These are phyloP conservation scores for Anser cygnoides DNA, from an alignment of 2,113 vertebrate species.

Conservation along the genomic window DNA sequence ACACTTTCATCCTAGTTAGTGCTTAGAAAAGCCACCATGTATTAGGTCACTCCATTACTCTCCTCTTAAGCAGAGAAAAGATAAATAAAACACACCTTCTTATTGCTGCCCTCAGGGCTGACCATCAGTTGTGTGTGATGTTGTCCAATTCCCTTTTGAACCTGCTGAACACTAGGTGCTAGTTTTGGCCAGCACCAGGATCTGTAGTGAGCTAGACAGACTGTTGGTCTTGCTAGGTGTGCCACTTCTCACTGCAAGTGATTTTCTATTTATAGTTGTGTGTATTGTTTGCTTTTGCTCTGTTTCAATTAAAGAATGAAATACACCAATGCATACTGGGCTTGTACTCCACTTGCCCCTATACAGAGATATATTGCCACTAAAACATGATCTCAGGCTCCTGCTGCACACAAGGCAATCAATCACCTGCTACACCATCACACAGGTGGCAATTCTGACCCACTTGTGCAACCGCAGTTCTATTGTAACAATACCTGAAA, in stretches of 20 bases:
- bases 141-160: background rate
- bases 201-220: background rate
- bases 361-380: background rate
- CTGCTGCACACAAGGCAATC: background rate
- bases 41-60: background rate
- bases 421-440: background rate
- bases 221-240: fast-evolving
- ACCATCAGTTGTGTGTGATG: too few species aligned
- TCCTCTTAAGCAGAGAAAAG: background rate
- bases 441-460: background rate
- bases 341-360: too few species aligned
- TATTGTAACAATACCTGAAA: background rate
- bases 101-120: background rate
- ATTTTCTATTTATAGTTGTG: background rate
- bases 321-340: too few species aligned
- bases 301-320: background rate
- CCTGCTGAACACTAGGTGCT: background rate
- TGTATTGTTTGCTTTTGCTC: background rate
- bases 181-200: background rate
- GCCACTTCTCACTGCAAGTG: background rate
- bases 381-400: background rate
- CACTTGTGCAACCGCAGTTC: background rate
- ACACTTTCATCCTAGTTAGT: background rate
- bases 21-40: background rate
- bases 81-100: background rate